Base-by-base conservation (phyloP, 2,888 invertebrate species). In the Cheilosia urbana region DNA sequence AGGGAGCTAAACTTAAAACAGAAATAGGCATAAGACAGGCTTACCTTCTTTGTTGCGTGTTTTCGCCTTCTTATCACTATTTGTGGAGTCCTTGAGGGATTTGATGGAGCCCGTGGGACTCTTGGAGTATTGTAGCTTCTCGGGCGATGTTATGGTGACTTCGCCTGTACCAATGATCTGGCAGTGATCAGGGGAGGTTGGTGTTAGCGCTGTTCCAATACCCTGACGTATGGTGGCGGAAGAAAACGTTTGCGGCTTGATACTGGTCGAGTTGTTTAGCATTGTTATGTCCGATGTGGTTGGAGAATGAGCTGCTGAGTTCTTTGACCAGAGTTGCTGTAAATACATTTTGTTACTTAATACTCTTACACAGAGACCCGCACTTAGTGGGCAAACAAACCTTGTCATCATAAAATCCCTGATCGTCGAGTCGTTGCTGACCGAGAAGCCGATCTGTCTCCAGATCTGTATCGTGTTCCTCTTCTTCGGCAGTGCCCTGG, bases 361-460 rank as follows among this genome's bases (percentile, higher is more conserved):
- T 17, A 9, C 21, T 37, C 3, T 42, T 11, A 13, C 7, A 11
- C 15, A 3, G 27, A 27, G 27, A 27, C 7, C 27, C 27, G 6
- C 24, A 42, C 11, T 11, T 13, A 21, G 13, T 13, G 15, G 15
- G 3, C 1, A 45, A 55, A 6, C 76, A 45, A 51, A 92, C 92
- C 89, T 97, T 91, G 63, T 92, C 97, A 89, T 96, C 96, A 90
- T 96, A 97, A 92, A 97, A 97, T 66, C 97, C 96, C 91, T 96
- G 96, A 91, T 97, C 97, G 89, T 97, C 97, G n/a, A 96, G 96
- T 89, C 97, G 93, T 91, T 98, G 98, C 91, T 98, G 98, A 1
- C 98, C 98, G 66, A 99, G 94, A 83, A 99, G 93, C 89, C 98
- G 94, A 93, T 99, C 99, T n/a, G 99, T 99, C 93, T 99, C 99